Evolutionary conservation across 2,113 vertebrate species (phyloP).

Genomic region (Callorhinus ursinus): DNA sequence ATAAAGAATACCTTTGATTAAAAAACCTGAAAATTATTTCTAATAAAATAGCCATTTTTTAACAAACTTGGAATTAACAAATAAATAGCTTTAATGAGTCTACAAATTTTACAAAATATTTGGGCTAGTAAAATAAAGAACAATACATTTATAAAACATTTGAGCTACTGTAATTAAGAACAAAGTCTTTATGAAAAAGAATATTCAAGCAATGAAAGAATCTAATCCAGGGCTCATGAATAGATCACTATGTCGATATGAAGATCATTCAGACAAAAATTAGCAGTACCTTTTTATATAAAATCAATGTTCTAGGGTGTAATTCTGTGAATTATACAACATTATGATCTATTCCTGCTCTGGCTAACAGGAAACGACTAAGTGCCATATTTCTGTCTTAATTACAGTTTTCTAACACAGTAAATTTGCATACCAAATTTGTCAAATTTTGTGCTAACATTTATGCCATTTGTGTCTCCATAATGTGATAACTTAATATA

Average conservation of each 20-base stretch:
- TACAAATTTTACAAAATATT: neutral
- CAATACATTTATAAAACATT: neutral
- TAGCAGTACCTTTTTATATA: slow-evolving; percentile 79
- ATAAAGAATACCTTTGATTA: neutral
- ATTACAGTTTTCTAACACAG: slow-evolving; percentile 77
- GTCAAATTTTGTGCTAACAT: slow-evolving; percentile 74
- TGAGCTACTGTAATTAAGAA: neutral
- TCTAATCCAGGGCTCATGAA: slow-evolving; percentile 65
- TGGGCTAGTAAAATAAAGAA: neutral
- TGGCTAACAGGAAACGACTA: slow-evolving; percentile 76
- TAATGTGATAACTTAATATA: slow-evolving; percentile 72
- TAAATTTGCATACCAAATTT: slow-evolving; percentile 77
- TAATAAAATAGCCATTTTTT: neutral
- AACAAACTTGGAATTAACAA: neutral
- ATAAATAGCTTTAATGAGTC: neutral
- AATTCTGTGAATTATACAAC: slow-evolving; percentile 80
- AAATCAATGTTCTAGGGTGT: slow-evolving; percentile 77
- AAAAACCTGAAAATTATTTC: slow-evolving; percentile 54
- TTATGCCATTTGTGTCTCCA: slow-evolving; percentile 75
- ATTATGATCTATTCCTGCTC: slow-evolving; percentile 70
- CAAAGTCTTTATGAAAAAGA: neutral
- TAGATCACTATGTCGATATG: slow-evolving; percentile 12
- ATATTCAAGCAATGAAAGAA: slow-evolving; percentile 53
- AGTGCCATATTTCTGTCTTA: slow-evolving; percentile 76
- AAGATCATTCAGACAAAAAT: slow-evolving; percentile 76